These are phyloP conservation scores for Pithys albifrons DNA, from an alignment of 2,113 vertebrate species.

Conservation along the genomic window DNA sequence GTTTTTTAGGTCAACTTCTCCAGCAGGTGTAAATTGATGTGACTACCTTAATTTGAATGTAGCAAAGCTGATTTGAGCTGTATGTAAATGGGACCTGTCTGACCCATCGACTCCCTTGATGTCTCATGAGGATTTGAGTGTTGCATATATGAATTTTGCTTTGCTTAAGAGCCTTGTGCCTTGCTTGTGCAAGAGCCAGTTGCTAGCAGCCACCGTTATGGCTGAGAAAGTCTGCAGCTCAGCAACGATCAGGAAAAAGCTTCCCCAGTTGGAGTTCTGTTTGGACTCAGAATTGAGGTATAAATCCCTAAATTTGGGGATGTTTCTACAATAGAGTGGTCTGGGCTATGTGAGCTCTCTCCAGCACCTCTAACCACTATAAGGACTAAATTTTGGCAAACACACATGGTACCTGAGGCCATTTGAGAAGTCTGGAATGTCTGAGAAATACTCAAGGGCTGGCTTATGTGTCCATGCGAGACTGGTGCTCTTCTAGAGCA, in stretches of 20 bases:
- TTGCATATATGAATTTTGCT: not conserved
- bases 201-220: not conserved
- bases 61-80: not conserved
- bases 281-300: not conserved
- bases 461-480: not conserved
- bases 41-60: not conserved
- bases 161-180: not conserved
- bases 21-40: not conserved
- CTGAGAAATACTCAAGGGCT: not conserved
- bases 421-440: not conserved
- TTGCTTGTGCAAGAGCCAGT: not conserved
- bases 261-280: not conserved
- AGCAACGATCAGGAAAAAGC: not conserved
- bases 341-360: not conserved
- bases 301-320: not conserved
- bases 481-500: not conserved
- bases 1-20: not conserved
- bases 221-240: not conserved
- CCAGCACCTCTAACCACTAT: not conserved
- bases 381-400: not conserved
- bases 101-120: fast-evolving
- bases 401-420: not conserved
- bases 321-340: not conserved
- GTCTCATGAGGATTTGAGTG: not conserved
- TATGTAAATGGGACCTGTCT: not conserved